Evolutionary conservation across 2,113 vertebrate species (phyloP).

Genomic region (Mirounga angustirostris): DNA sequence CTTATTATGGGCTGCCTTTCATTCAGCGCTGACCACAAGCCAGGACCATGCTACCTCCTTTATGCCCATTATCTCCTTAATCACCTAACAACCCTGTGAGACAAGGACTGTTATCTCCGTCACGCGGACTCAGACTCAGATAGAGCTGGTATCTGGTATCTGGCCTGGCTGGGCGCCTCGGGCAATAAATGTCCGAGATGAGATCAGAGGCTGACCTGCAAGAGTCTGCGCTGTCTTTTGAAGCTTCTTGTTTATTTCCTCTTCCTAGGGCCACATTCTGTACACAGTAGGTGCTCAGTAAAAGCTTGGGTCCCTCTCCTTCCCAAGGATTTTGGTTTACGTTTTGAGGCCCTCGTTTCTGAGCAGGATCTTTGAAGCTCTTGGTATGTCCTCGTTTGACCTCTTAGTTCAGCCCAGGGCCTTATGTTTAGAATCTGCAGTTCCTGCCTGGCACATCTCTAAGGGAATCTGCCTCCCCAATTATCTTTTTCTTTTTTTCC

Average conservation of each 20-base stretch:
- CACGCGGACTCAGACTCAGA: neutral
- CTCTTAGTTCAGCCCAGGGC: neutral
- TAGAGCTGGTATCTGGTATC: neutral
- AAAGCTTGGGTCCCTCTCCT: neutral
- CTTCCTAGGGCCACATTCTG: neutral
- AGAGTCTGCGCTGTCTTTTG: neutral
- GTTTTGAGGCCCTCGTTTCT: conserved; percentile 14
- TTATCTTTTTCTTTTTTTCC: conserved; percentile 85
- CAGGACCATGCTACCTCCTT: neutral
- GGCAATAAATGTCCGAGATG: neutral
- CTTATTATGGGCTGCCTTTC: neutral
- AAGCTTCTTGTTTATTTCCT: neutral
- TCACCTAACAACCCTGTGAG: neutral
- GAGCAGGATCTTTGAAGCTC: neutral
- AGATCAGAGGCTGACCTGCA: neutral
- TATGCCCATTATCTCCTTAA: neutral
- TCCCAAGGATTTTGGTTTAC: neutral
- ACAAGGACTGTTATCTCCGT: neutral
- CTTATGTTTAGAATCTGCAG: conserved; percentile 7
- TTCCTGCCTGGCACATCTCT: conserved; percentile 53
- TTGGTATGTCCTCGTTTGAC: conserved; percentile 54
- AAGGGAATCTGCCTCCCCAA: conserved; percentile 85
- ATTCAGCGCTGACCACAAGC: neutral
- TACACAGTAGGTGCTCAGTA: neutral
- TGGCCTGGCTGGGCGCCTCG: neutral